These are phyloP conservation scores for Peromyscus aztecus DNA, from an alignment of 2,797 vertebrate species.

Conservation along the genomic window DNA sequence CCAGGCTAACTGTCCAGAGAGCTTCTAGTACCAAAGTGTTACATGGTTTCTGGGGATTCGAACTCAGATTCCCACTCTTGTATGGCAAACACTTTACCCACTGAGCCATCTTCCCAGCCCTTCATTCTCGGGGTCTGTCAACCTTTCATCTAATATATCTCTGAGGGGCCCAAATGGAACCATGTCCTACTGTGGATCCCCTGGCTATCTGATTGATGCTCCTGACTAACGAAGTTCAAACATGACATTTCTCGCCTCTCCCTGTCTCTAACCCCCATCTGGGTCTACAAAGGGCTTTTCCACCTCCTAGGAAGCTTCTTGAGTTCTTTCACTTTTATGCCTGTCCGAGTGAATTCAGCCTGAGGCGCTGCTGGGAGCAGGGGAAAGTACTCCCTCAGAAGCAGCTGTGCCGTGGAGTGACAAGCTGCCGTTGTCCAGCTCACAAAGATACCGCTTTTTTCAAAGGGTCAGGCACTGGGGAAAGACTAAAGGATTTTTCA, in stretches of 20 bases:
- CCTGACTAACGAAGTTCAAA: not conserved
- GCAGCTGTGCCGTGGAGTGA: not conserved
- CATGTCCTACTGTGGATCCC: not conserved
- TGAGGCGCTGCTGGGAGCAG: not conserved
- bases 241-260: not conserved
- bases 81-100: not conserved
- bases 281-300: not conserved
- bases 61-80: not conserved
- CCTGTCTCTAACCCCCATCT: not conserved
- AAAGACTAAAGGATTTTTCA: conserved; percentile 67
- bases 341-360: conserved; percentile 1
- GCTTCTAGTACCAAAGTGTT: not conserved
- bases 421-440: conserved; percentile 8
- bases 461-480: conserved; percentile 54
- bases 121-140: not conserved
- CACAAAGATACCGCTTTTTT: conserved; percentile 63
- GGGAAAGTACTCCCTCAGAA: conserved; percentile 15
- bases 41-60: not conserved
- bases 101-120: not conserved
- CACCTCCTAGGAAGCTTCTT: not conserved
- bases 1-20: not conserved
- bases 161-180: not conserved
- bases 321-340: not conserved
- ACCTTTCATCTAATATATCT: not conserved
- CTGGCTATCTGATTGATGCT: not conserved